Evolutionary conservation across 2,888 invertebrate species (phyloP).

Genomic region (Rhabditoides inermis): DNA sequence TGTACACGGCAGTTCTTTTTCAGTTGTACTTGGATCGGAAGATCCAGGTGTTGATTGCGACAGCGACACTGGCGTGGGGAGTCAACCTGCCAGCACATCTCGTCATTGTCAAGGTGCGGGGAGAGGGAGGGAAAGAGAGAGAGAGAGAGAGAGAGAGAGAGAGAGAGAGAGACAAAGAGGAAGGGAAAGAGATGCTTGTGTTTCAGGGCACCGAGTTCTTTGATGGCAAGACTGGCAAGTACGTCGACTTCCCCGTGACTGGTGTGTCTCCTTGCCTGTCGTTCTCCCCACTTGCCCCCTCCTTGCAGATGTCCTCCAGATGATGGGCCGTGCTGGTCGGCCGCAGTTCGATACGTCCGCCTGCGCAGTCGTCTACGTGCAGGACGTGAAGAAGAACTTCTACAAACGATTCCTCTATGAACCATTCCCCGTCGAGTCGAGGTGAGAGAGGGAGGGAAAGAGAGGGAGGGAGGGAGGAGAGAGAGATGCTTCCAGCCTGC

Average conservation of each 20-base stretch:
- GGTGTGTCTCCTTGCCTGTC: slow-evolving; percentile 47
- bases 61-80: slow-evolving; percentile 96
- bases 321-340: slow-evolving; percentile 97
- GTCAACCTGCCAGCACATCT: slow-evolving; percentile 97
- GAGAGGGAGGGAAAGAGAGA: not conserved
- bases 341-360: slow-evolving; percentile 91
- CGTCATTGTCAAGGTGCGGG: slow-evolving; percentile 61
- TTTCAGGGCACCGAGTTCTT: slow-evolving; percentile 96
- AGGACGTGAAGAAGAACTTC: slow-evolving; percentile 86
- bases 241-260: slow-evolving; percentile 98
- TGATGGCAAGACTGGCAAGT: slow-evolving; percentile 88
- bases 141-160: not conserved
- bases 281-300: not conserved
- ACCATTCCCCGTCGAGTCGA: slow-evolving; percentile 95
- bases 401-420: slow-evolving; percentile 98
- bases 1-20: too few species aligned
- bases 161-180: too few species aligned
- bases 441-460: slow-evolving; percentile 41
- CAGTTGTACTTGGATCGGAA: slow-evolving; percentile 45
- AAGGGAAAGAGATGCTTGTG: not conserved
- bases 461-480: too few species aligned
- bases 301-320: slow-evolving; percentile 79
- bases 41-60: slow-evolving; percentile 76
- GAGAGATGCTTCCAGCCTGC: slow-evolving; percentile 60
- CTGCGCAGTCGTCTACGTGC: slow-evolving; percentile 65